Percentiles rank a stretch among this genome's conserved stretches.
Evolutionary conservation across 2,797 vertebrate genomes (phyloP).

Genomic region (Onychomys torridus): DNA sequence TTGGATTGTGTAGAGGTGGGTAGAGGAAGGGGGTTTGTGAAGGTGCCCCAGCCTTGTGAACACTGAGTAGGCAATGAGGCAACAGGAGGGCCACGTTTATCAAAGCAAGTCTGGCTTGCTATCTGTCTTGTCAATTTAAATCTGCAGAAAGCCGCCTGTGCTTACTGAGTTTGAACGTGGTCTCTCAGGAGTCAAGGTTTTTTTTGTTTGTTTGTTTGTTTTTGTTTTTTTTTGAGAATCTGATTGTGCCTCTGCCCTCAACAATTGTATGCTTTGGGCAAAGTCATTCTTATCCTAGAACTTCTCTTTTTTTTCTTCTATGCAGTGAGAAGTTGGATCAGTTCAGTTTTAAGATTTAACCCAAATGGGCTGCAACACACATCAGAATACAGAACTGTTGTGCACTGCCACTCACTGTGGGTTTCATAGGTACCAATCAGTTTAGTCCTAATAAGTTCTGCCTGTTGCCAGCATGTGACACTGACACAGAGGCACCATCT

Average conservation of each 20-base stretch:
- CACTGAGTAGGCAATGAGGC: not conserved
- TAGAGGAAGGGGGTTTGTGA: not conserved
- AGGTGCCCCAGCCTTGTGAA: not conserved
- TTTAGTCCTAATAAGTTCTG: not conserved
- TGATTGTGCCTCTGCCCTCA: not conserved
- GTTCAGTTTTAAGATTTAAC: slow-evolving; percentile 28
- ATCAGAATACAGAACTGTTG: not conserved
- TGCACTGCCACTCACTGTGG: not conserved
- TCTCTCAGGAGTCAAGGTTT: not conserved
- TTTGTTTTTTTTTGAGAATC: too few species aligned
- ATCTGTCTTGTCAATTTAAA: slow-evolving; percentile 12
- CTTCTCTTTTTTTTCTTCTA: not conserved
- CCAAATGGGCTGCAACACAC: not conserved
- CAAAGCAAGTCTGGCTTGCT: not conserved
- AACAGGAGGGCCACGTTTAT: not conserved
- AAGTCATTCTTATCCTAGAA: not conserved
- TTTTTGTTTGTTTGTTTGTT: too few species aligned
- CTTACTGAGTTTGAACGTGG: slow-evolving; percentile 45
- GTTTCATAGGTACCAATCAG: not conserved
- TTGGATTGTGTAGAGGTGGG: not conserved
- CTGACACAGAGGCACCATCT: not conserved
- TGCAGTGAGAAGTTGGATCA: not conserved
- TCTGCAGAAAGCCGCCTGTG: not conserved
- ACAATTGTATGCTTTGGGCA: not conserved
- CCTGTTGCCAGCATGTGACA: not conserved